Base-by-base conservation (phyloP, 1,140 invertebrate species). In the Lutraria rhynchaena region DNA sequence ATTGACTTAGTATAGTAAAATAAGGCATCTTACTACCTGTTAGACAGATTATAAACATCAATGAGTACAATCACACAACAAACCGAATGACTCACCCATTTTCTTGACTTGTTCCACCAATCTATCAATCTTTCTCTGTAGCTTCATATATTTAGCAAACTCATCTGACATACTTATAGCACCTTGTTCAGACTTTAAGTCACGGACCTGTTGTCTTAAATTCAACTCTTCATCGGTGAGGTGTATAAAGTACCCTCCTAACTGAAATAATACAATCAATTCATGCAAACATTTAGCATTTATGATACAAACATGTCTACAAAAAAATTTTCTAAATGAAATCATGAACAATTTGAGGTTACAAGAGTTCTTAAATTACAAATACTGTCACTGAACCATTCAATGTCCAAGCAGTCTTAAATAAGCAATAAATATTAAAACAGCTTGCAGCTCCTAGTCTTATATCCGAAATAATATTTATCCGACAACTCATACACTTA, bases 111-210 rank as follows among this genome's bases (percentile, higher is more conserved):
- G 31, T 4, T 75, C 46, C 22, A 85, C 55, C 0, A 85, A 69
- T 73, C 87, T 87, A 44, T 89, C 87, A 44, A 89, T 85, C 53
- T 85, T 83, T 27, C 88, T 80, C 46, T 89, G 85, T 15, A 89
- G 71, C 69, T 86, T 86, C 73, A 87, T 85, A 77, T 88, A 88
- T 35, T 75, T 80, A 22, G 85, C 87, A 85, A 89, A 89, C 37
- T 89, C 85, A 55, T 89, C 88, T 24, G 86, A 78, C 76, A 88
- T 84, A 61, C 87, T 89, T 33, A 88, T 53, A 11, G 75, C 61
- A 13, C 78, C 73, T 67, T 89, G 88, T 33, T 88, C 82, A 0
- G 84, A 69, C 69, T 89, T 89, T 44, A 89, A 53, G 51, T 86
- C 85, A 33, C 70, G 76, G 29, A 88, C 74, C 58, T 89, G 83